Base-by-base conservation (phyloP, 2,113 vertebrate genomes). In the Scartelaos histophorus region DNA sequence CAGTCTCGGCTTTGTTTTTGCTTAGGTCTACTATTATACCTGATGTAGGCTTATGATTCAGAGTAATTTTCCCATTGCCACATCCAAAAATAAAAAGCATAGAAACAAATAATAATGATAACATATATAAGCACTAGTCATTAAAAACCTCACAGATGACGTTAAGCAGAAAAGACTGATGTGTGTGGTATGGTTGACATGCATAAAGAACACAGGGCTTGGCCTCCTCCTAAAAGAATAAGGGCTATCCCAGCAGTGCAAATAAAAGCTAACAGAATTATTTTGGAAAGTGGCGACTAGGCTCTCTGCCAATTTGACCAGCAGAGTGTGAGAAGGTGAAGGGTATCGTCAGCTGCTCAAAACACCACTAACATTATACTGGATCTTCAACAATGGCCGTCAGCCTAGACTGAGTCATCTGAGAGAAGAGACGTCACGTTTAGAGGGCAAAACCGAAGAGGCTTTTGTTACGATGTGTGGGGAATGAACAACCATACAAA, bases 251-350 rank as follows among this genome's bases (percentile, higher is more conserved):
- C 38, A 71, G 69, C 78, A 69, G 80, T 77, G 64, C 85, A 80
- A 89, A 88, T 82, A 68, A 77, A 74, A 77, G 82, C 83, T 83
- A 88, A 87, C 74, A 83, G 68, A 87, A 89, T 90, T 92, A 89
- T 88, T 92, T 83, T 70, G 73, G 75, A 83, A 85, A 92, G 89
- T 92, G 89, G 82, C 76, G 84, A 67, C 81, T 76, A 85, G 91
- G 91, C 89, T 82, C 76, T 62, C 54, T 35, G 88, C 88, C 91
- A 91, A 70, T 78, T 72, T 53, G 75, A 53, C 53, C 74, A 66
- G 76, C 70, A 69, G 82, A 71, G 56, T 74, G 47, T 66, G 69
- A 76, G 47, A 81, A 82, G 69, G 76, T 19, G 57, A 82, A 74
- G 54, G 78, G 64, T 46, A 65, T 61, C 51, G 58, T 78, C 79